Base-by-base conservation (phyloP, 2,113 vertebrate species). In the Hepsetus odoe region DNA sequence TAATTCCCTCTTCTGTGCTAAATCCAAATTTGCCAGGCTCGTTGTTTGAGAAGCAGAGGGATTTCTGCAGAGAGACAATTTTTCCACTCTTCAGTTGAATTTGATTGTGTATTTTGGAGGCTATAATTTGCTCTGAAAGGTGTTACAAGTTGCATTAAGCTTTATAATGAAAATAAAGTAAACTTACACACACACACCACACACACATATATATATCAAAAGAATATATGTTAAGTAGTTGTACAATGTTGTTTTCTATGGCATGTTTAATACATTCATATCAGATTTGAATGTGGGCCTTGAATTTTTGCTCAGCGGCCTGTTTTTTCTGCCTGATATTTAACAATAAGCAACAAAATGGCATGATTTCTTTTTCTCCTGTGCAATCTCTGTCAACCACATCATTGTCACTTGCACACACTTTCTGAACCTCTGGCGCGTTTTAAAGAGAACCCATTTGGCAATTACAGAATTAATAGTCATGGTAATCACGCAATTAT, bases 401-500 rank as follows among this genome's bases (percentile, higher is more conserved):
- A 69, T 40, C 55, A 51, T 77, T 56, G 80, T 85, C 69, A 64
- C 26, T 67, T 46, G 70, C 61, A 80, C 61, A 53, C 74, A 80
- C 80, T 70, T 79, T 61, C 74, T 38, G 66, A 72, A 44, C 86
- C 82, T 77, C 49, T 79, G 82, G 83, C 84, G 81, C 74, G 72
- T 79, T 76, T 68, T 85, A 73, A 76, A 79, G 85, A 80, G 79
- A 85, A 77, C 22, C 49, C 83, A 83, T 90, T 88, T 89, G 76
- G 78, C 85, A 88, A 88, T 87, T 86, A 87, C 86, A 90, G 72
- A 87, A 91, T 91, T 81, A 85, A 88, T 90, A 81, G 78, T 83
- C 56, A 86, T 82, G 76, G 83, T 89, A 90, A 89, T 91, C 87
- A 82, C 83, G 80, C 81, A 83, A 91, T 91, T 90, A 88, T 88